These are phyloP conservation scores for Octodonta nipae DNA, from an alignment of 2,888 invertebrate genomes.

Conservation along the genomic window DNA sequence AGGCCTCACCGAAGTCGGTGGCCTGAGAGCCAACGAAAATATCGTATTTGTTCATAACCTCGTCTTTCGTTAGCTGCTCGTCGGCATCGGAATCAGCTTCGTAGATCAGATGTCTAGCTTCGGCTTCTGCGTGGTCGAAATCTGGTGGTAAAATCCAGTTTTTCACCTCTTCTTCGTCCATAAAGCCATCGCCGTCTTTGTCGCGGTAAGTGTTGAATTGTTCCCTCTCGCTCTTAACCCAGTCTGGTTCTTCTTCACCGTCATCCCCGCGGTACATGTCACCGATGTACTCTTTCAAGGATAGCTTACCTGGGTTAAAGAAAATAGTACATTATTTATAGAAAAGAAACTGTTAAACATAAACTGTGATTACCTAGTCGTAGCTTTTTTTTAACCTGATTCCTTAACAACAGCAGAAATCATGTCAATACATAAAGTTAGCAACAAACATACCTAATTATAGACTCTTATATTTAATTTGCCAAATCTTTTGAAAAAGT, in stretches of 20 bases:
- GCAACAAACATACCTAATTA: too few relatives aligned
- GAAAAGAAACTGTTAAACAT: not conserved
- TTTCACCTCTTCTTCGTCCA: slow-evolving; percentile 79
- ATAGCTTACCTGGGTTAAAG: slow-evolving; percentile 53
- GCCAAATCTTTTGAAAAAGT: too few relatives aligned
- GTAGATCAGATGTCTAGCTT: slow-evolving; percentile 86
- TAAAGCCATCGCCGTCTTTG: slow-evolving; percentile 76
- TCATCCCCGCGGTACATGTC: slow-evolving; percentile 77
- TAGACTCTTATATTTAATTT: too few relatives aligned
- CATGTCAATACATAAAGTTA: too few relatives aligned
- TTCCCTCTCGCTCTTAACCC: slow-evolving; percentile 88
- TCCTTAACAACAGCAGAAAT: too few relatives aligned
- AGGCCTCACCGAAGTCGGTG: slow-evolving; percentile 94
- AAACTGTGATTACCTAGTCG: not conserved
- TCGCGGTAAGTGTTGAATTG: slow-evolving; percentile 77
- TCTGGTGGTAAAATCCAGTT: slow-evolving; percentile 91
- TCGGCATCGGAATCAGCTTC: slow-evolving; percentile 89
- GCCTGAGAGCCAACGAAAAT: slow-evolving; percentile 97
- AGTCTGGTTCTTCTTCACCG: slow-evolving; percentile 74
- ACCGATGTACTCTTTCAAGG: slow-evolving; percentile 85
- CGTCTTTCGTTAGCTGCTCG: slow-evolving; percentile 74
- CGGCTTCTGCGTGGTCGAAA: slow-evolving; percentile 94
- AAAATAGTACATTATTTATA: not conserved
- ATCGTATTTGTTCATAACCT: slow-evolving; percentile 89
- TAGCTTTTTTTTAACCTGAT: too few relatives aligned